These are phyloP conservation scores for Agrilus cyanescens DNA, from an alignment of 2,888 invertebrate genomes.

Conservation along the genomic window DNA sequence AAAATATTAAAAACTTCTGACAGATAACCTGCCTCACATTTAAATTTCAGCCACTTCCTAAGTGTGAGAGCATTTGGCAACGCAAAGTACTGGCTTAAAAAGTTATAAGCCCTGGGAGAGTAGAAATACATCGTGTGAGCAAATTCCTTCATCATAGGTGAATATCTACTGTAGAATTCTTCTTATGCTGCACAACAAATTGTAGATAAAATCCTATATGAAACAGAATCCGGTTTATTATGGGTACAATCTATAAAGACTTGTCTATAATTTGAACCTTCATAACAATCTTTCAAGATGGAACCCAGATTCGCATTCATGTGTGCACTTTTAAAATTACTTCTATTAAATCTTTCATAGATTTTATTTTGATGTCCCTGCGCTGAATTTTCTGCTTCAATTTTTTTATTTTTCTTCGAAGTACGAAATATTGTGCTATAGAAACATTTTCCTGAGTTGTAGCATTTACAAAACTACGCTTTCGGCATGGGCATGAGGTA, in stretches of 20 bases:
- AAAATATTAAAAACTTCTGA: slow-evolving; percentile 6
- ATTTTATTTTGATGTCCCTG: slow-evolving; percentile 4
- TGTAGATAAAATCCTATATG: slow-evolving; percentile 3
- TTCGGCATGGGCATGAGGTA: too few relatives aligned
- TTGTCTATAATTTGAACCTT: slow-evolving; percentile 1
- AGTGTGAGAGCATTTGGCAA: slow-evolving; percentile 7
- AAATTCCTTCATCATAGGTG: slow-evolving; percentile 7
- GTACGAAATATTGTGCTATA: background rate
- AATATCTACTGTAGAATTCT: background rate
- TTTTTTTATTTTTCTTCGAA: slow-evolving; percentile 5
- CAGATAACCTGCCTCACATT: slow-evolving; percentile 5
- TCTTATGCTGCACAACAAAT: slow-evolving; percentile 2
- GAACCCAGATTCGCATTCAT: slow-evolving; percentile 5
- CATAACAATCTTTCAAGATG: slow-evolving; percentile 4
- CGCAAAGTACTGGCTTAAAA: slow-evolving; percentile 4
- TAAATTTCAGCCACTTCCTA: slow-evolving; percentile 5
- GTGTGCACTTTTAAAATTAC: slow-evolving; percentile 2
- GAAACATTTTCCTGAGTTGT: background rate
- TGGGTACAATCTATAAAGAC: too few relatives aligned
- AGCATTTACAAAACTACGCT: background rate
- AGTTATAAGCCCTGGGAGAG: slow-evolving; percentile 6
- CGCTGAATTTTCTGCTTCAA: slow-evolving; percentile 5
- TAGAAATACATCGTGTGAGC: slow-evolving; percentile 9
- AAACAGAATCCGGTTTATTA: too few relatives aligned
- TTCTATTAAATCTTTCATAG: slow-evolving; percentile 7